Percentiles rank a stretch among this genome's conserved stretches.
Evolutionary conservation across 1,140 invertebrate genomes (phyloP).

Genomic region (Listronotus oregonensis): DNA sequence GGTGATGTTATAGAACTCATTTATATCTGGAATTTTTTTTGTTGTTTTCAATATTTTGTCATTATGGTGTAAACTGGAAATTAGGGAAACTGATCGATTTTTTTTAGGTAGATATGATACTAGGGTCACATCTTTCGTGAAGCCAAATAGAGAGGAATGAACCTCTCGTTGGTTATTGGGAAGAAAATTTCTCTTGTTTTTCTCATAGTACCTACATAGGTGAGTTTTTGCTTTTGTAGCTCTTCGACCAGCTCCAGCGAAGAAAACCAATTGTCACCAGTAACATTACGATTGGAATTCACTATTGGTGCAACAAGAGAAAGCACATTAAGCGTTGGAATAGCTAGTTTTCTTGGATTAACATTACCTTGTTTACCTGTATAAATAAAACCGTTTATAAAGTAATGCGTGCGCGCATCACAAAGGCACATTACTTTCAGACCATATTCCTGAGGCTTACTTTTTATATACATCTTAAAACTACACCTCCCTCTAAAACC

Average conservation of each 20-base stretch:
- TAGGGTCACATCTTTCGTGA: not conserved
- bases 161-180: not conserved
- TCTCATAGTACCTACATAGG: not conserved
- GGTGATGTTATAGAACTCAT: too few species aligned
- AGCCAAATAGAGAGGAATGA: too few species aligned
- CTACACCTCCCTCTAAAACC: too few species aligned
- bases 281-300: not conserved
- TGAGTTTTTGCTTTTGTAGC: not conserved
- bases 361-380: too few species aligned
- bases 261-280: too few species aligned
- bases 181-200: not conserved
- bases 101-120: not conserved
- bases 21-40: not conserved
- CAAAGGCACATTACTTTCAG: too few species aligned
- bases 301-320: not conserved
- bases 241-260: too few species aligned
- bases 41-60: not conserved
- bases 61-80: not conserved
- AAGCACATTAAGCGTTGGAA: not conserved
- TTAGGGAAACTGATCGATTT: not conserved
- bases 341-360: not conserved
- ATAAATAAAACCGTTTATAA: too few species aligned
- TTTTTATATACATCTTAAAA: too few species aligned
- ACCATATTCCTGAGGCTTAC: too few species aligned
- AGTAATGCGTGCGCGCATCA: too few species aligned